These are phyloP conservation scores for Oryctes rhinoceros DNA, from an alignment of 1,140 invertebrate species.

Conservation along the genomic window DNA sequence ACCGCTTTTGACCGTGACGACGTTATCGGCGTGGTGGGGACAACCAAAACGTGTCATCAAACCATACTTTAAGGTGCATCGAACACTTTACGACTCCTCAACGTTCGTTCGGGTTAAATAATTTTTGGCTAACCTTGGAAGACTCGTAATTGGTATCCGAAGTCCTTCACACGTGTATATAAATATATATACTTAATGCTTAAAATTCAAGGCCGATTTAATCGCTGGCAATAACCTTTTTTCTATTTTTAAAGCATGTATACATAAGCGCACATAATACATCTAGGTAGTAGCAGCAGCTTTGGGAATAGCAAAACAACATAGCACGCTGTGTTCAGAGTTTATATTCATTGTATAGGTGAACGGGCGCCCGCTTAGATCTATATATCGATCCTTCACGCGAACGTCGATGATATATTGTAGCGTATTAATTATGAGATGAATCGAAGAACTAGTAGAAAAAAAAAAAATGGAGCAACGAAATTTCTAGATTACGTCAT, in stretches of 20 bases:
- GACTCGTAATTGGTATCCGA: constrained; percentile 25
- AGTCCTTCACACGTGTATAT: constrained; percentile 20
- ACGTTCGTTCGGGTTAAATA: constrained; percentile 21
- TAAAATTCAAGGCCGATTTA: constrained; percentile 35
- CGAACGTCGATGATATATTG: neutral
- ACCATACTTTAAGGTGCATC: constrained; percentile 34
- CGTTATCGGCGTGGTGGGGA: constrained; percentile 5
- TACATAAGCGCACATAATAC: neutral
- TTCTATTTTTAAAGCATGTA: constrained; percentile 13
- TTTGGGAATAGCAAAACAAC: constrained; percentile 6
- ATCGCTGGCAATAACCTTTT: constrained; percentile 41
- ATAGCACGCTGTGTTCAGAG: too few relatives aligned
- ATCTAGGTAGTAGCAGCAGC: neutral
- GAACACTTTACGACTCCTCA: constrained; percentile 25
- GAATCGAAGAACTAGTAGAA: neutral
- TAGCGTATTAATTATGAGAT: constrained; percentile 13
- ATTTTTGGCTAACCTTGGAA: constrained; percentile 42
- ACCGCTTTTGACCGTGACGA: neutral
- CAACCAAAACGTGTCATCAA: constrained; percentile 11
- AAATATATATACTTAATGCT: constrained; percentile 22
- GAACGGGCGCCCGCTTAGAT: too few relatives aligned
- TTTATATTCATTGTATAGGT: too few relatives aligned
- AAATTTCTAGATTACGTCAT: constrained; percentile 5
- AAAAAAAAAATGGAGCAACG: neutral
- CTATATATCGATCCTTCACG: neutral